Conservation (phyloP, 2,113 vertebrate species). For the Gallinago media region DNA sequence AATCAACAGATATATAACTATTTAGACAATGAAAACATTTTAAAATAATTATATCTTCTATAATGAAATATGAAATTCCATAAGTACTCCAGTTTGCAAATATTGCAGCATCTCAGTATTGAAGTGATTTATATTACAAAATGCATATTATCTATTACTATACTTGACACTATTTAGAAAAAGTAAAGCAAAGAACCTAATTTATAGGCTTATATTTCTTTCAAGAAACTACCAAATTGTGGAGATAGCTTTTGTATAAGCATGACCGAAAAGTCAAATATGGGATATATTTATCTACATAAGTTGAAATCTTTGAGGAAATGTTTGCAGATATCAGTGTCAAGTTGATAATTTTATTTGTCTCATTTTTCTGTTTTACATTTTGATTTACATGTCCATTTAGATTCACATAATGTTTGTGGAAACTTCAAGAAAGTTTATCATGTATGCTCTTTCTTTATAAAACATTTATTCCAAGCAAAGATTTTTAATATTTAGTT, state of each 20-base stretch:
- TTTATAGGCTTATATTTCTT: not conserved
- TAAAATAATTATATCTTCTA: not conserved
- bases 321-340: not conserved
- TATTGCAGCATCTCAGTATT: not conserved
- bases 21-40: not conserved
- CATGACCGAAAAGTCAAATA: not conserved
- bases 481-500: not conserved
- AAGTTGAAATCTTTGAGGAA: not conserved
- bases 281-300: not conserved
- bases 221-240: not conserved
- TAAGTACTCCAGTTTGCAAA: not conserved
- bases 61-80: not conserved
- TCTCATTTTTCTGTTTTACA: not conserved
- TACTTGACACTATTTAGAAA: not conserved
- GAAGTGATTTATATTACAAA: not conserved
- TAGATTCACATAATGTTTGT: not conserved
- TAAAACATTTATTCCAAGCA: not conserved
- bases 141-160: not conserved
- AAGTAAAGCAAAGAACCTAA: not conserved
- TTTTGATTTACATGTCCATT: not conserved
- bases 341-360: not conserved
- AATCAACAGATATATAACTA: not conserved
- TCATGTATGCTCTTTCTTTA: not conserved
- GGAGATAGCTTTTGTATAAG: not conserved
- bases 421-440: not conserved